A percentile compares a stretch with the other conserved stretches of the same genome.
These are phyloP conservation scores for Zoanthus solanderi DNA, from an alignment of 92 coral and sea anemone species.

Conservation along the genomic window DNA sequence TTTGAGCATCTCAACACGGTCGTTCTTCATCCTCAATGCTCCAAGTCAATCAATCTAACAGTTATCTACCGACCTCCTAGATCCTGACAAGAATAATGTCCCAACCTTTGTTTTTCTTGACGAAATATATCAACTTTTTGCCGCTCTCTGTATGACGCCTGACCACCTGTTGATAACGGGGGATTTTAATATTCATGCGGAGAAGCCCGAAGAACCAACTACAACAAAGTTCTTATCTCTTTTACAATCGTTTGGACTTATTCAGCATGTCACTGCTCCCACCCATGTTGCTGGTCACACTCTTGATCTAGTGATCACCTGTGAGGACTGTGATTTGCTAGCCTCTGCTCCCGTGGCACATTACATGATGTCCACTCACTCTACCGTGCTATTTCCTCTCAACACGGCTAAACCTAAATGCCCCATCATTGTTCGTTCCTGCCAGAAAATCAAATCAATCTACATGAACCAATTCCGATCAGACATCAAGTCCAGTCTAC, in stretches of 20 bases:
- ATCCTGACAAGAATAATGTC: slow-evolving; percentile 4
- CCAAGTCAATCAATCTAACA: not conserved
- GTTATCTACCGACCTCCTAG: not conserved
- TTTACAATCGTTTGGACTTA: slow-evolving; percentile 5
- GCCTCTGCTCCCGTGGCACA: slow-evolving; percentile 7
- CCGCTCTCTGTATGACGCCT: slow-evolving; percentile 16
- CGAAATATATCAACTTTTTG: slow-evolving; percentile 5
- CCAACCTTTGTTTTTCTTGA: slow-evolving; percentile 2
- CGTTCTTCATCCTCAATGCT: not conserved
- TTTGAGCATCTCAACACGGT: not conserved
- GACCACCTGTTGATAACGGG: slow-evolving; percentile 1
- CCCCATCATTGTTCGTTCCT: slow-evolving; percentile 14
- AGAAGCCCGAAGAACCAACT: not conserved
- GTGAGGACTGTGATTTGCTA: not conserved
- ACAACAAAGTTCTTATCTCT: slow-evolving; percentile 1
- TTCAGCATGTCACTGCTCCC: not conserved
- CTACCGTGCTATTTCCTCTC: slow-evolving; percentile 16
- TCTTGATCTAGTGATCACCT: no score
- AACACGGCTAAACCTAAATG: slow-evolving; percentile 7
- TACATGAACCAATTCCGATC: not conserved
- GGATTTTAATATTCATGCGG: not conserved
- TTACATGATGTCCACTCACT: slow-evolving; percentile 4
- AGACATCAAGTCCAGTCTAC: slow-evolving; percentile 11
- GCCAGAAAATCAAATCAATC: slow-evolving; percentile 9
- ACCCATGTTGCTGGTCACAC: not conserved